Percentiles rank a stretch among this genome's conserved stretches.
Evolutionary conservation across 2,888 invertebrate species (phyloP).

Genomic region (Osmoderma eremita): DNA sequence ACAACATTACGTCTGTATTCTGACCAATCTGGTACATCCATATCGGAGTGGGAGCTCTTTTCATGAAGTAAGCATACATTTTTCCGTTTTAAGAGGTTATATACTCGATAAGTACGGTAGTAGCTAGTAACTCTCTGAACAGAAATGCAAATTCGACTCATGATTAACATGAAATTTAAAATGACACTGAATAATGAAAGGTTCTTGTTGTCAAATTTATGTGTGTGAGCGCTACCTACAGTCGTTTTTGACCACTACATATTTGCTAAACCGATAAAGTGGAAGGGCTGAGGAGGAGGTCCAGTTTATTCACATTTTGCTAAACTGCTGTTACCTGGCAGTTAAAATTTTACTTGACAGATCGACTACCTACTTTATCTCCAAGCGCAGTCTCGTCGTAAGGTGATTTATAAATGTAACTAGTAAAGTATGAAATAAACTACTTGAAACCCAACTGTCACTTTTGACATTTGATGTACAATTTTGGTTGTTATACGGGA

Average conservation of each 20-base stretch:
- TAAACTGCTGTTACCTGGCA: too few species aligned
- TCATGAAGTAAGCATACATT: constrained; percentile 55
- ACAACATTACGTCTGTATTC: constrained; percentile 78
- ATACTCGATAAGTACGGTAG: background rate
- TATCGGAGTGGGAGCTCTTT: constrained; percentile 87
- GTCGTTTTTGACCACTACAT: background rate
- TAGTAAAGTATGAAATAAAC: too few species aligned
- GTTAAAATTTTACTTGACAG: too few species aligned
- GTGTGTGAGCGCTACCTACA: background rate
- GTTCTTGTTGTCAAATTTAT: background rate
- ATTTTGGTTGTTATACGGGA: too few species aligned
- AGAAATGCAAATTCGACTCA: background rate
- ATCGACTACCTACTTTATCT: too few species aligned
- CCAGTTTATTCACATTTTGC: too few species aligned
- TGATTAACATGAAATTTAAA: constrained; percentile 16
- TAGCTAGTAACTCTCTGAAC: background rate
- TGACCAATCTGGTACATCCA: constrained; percentile 87
- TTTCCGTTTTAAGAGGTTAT: background rate
- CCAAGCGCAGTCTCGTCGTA: too few species aligned
- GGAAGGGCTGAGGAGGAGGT: too few species aligned
- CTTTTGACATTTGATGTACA: too few species aligned
- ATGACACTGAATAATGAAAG: background rate
- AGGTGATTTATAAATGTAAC: too few species aligned
- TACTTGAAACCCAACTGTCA: too few species aligned
- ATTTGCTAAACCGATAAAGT: too few species aligned